A percentile compares a stretch with the other conserved stretches of the same genome.
phyloP scores from a whole-genome alignment of 2,888 invertebrate genomes.

The Conops quadrifasciatus region DNA sequence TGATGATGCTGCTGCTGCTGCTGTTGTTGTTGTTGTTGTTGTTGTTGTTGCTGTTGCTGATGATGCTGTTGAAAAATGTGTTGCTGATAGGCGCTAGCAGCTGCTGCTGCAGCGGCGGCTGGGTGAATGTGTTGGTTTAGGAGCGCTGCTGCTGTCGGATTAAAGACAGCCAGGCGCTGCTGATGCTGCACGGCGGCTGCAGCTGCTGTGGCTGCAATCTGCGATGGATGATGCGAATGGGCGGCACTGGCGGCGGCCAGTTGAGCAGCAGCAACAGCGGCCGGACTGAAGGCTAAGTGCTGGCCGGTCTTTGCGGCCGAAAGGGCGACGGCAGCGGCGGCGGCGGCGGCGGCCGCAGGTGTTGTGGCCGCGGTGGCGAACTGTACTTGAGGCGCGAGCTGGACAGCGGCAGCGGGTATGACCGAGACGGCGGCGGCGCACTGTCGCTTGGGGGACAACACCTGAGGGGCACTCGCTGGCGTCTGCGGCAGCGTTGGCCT shows the following conservation, averaged over 20 bases:
- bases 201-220: constrained; percentile 54
- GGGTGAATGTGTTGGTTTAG: constrained; percentile 59
- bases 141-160: constrained; percentile 57
- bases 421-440: constrained; percentile 65
- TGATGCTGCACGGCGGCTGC: constrained; percentile 44
- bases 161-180: constrained; percentile 55
- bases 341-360: constrained; percentile 57
- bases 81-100: constrained; percentile 59
- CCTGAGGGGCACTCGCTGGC: constrained; percentile 67
- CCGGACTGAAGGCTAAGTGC: constrained; percentile 53
- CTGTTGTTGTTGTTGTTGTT: constrained; percentile 59
- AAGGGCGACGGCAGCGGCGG: constrained; percentile 52
- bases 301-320: constrained; percentile 58
- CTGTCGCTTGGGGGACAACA: constrained; percentile 67
- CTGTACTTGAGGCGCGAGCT: constrained; percentile 49
- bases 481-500: constrained; percentile 68
- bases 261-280: constrained; percentile 48
- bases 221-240: constrained; percentile 52
- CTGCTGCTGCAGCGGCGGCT: constrained; percentile 54
- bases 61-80: constrained; percentile 54
- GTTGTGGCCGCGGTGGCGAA: constrained; percentile 64
- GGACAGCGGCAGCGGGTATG: constrained; percentile 59
- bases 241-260: constrained; percentile 50
- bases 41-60: constrained; percentile 63
- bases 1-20: constrained; percentile 43